Evolutionary conservation across 2,888 invertebrate species (phyloP).

Genomic region (Marasmarcha lunaedactyla): DNA sequence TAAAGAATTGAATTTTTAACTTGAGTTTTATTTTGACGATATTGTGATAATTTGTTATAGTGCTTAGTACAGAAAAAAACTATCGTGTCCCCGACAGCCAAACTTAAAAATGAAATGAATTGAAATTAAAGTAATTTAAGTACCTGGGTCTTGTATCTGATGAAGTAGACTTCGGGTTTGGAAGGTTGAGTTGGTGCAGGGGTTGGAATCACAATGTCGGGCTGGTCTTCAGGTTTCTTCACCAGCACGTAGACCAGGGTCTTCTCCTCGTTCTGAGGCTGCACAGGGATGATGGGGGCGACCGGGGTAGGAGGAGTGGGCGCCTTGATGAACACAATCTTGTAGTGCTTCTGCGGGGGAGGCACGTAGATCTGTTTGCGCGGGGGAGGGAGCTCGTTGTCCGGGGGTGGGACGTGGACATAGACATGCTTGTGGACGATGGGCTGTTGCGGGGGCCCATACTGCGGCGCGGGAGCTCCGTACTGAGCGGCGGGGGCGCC

Average conservation of each 20-base stretch:
- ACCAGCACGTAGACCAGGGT: constrained; percentile 89
- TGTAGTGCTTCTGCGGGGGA: constrained; percentile 83
- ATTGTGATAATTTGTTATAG: no score
- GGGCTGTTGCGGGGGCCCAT: constrained; percentile 80
- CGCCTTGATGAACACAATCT: constrained; percentile 86
- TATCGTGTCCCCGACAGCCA: no score
- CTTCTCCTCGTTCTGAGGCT: constrained; percentile 90
- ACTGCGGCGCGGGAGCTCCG: constrained; percentile 72
- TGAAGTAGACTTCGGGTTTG: constrained; percentile 92
- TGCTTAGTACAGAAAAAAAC: no score
- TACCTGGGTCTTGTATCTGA: constrained; percentile 89
- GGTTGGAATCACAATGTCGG: constrained; percentile 82
- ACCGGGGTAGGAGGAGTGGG: constrained; percentile 74
- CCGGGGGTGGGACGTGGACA: constrained; percentile 91
- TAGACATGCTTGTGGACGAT: constrained; percentile 92
- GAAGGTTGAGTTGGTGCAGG: constrained; percentile 87
- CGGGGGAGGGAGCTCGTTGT: constrained; percentile 80
- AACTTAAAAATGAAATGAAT: no score
- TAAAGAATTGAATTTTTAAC: no score
- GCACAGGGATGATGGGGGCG: constrained; percentile 73
- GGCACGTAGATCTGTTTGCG: constrained; percentile 64
- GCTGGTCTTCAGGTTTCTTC: constrained; percentile 88
- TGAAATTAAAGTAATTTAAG: no score
- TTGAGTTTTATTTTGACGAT: no score
- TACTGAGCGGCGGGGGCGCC: constrained; percentile 39